These are phyloP conservation scores for Elanoides forficatus DNA, from an alignment of 2,113 vertebrate genomes.

Conservation along the genomic window DNA sequence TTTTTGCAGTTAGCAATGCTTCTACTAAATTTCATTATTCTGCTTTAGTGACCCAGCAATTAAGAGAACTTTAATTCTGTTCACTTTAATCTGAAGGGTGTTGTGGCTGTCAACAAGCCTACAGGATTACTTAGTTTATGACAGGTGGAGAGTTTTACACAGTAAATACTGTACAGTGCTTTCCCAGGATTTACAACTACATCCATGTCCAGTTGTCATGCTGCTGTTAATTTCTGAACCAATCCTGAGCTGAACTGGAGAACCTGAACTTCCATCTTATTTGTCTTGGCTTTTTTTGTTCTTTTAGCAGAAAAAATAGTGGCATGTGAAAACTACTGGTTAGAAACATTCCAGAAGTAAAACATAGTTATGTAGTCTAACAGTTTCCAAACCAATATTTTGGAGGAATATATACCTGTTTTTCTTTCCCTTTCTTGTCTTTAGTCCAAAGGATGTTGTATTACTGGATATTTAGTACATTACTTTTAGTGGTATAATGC, in stretches of 20 bases:
- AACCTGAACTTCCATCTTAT: neutral
- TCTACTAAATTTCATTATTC: neutral
- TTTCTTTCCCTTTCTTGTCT: neutral
- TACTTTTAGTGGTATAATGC: neutral
- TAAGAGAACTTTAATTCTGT: neutral
- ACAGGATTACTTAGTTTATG: neutral
- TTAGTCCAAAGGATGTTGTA: neutral
- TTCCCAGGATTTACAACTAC: neutral
- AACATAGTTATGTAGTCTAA: neutral
- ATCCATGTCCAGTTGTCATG: neutral
- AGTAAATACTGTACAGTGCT: neutral
- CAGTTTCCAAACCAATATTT: neutral
- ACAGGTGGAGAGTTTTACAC: neutral
- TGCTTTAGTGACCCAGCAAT: neutral
- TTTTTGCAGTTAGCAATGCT: neutral
- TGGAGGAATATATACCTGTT: neutral
- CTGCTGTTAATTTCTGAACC: slow-evolving; percentile 6
- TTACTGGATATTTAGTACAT: neutral
- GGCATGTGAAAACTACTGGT: neutral
- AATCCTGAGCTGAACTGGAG: neutral
- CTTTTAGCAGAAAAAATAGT: neutral
- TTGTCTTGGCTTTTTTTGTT: neutral
- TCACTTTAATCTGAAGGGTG: neutral
- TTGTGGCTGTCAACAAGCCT: neutral
- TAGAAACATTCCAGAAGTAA: neutral